Base-by-base conservation (phyloP, 2,113 vertebrate species). In the Silurus asotus region DNA sequence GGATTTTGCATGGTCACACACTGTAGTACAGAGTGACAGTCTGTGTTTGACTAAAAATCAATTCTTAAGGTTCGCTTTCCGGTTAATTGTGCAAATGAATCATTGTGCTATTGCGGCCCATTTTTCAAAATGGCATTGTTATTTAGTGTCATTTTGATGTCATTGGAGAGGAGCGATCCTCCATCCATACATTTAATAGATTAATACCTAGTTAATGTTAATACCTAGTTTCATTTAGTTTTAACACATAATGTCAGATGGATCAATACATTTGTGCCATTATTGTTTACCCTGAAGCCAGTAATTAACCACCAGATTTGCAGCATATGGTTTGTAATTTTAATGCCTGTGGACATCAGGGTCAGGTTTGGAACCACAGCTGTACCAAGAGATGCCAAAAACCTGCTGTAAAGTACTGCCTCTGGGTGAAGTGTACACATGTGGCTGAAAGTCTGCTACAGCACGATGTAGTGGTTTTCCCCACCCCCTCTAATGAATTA, bases 21-120 rank as follows among this genome's bases (percentile, higher is more conserved):
- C 90, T 90, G 89, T 88, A 90, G 89, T 86, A 87, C 87, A 89
- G 89, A 78, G 86, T 88, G 87, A 91, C 89, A 86, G 75, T 89
- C 49, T 90, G 92, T 19, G 65, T 37, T 85, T 72, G 28, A 48
- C 37, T 81, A 6, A 72, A 91, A 70, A 58, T 19, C 59, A 25
- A 70, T 65, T 64, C 23, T 76, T 80, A 25, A 70, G 25, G 28
- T 19, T 23, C 37, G 62, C 51, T 15, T 23, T 72, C 7, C 5
- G 3, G 45, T 72, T 55, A 69, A 79, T 37, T 69, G 19, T 25
- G 53, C 20, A 1, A 15, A 6, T 64, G 55, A 45, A 17, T 15
- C 20, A 0, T 61, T 79, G 8, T 55, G 51, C 55, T 70, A 14
- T 67, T 74, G 9, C 48, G 19, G 25, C 20, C 20, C 37, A 37